Conservation (phyloP, 2,113 vertebrate species). For the Rhinolophus sinicus region DNA sequence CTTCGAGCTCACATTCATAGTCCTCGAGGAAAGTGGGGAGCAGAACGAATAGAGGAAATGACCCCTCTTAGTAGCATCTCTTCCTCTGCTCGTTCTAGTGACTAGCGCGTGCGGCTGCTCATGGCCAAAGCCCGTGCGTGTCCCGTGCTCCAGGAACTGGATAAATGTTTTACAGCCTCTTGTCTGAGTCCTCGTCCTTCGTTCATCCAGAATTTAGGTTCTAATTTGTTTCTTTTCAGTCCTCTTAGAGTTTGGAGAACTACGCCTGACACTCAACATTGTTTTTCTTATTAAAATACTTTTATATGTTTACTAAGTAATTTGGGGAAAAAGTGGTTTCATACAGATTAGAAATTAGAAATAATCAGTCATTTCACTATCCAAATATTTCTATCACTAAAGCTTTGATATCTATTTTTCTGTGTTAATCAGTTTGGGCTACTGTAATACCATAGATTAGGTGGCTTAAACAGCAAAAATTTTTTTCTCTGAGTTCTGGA, state of each 20-base stretch:
- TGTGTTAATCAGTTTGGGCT: neutral
- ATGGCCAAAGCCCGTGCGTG: neutral
- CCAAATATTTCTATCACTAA: neutral
- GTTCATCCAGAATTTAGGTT: neutral
- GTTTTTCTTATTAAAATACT: neutral
- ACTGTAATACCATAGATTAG: neutral
- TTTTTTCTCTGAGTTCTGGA: neutral
- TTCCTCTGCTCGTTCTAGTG: neutral
- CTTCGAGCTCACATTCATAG: neutral
- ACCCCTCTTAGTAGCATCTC: neutral
- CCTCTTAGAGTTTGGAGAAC: neutral
- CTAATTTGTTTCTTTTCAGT: neutral
- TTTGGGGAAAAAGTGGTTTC: neutral
- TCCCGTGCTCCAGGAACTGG: neutral
- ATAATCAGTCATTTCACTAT: neutral
- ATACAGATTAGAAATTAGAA: conserved; percentile 18
- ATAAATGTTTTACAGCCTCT: neutral
- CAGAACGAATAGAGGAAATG: neutral
- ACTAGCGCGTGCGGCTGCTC: neutral
- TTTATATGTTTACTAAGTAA: neutral
- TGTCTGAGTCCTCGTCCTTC: neutral
- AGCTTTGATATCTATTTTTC: neutral
- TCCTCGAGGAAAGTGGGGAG: neutral
- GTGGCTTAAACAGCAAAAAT: neutral
- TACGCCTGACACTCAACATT: neutral